Conservation (phyloP, 2,888 invertebrate genomes). For the Perizoma flavofasciatum region DNA sequence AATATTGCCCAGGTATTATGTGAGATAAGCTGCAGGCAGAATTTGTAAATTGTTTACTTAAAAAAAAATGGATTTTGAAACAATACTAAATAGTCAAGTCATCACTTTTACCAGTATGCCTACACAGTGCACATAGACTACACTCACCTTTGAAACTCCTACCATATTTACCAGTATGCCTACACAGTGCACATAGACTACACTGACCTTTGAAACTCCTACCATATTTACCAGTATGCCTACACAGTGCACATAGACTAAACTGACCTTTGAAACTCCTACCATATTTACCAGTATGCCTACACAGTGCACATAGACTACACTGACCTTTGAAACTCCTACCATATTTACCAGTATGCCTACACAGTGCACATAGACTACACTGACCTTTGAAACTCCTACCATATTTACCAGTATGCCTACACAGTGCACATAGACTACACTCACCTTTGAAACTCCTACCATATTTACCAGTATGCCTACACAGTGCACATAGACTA, state of each 20-base stretch:
- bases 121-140: background rate
- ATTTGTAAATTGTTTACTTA: no score
- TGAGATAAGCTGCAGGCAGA: no score
- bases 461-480: conserved; percentile 14
- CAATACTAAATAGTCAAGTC: no score
- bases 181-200: background rate
- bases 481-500: background rate
- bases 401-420: conserved; percentile 14
- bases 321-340: conserved; percentile 13
- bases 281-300: conserved; percentile 14
- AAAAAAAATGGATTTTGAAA: no score
- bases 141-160: conserved; percentile 12
- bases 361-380: background rate
- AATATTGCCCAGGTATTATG: no score
- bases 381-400: conserved; percentile 13
- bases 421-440: background rate
- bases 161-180: conserved; percentile 14
- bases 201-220: conserved; percentile 13
- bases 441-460: conserved; percentile 12
- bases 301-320: background rate
- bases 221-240: conserved; percentile 14
- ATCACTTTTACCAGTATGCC: background rate
- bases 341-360: conserved; percentile 14
- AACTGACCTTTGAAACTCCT: conserved; percentile 12
- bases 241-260: background rate